Evolutionary conservation across 2,888 invertebrate genomes (phyloP), one percentile per base, ranked within the genome.

Genomic region (Elysia crispata): DNA sequence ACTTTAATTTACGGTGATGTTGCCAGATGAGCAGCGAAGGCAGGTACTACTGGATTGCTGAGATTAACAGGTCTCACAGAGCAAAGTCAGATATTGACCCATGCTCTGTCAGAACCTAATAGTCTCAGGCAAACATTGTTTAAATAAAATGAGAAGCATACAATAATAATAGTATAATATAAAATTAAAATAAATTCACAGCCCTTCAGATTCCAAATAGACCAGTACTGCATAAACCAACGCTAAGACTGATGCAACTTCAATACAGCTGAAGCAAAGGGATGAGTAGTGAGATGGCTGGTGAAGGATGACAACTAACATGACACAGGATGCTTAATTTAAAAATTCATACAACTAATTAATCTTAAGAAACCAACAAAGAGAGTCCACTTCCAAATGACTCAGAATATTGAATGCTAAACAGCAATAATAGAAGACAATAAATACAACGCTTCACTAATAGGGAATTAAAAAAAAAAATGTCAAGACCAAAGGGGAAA

Each of bases 121-220:
- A 41, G 41, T 11, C 41, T 41, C 41, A 28, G 13, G 25, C 41
- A 69, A 28, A 31, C 6, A n/a, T 8, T 50, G 73, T n/a, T n/a
- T 23, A 67, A 23, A 66, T 50, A 76, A 54, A 67, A 66, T 11
- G 18, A 74, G 11, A 25, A 66, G 60, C 13, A 76, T 25, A 76
- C 64, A 60, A 76, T 5, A 67, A 73, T 49, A 64, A 41, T 50
- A 74, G 30, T 13, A 54, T 73, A 73, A 73, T 79, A 79, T 50
- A 79, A 74, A 70, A 64, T 60, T n/a, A n/a, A n/a, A n/a, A 77
- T 72, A 25, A 18, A 80, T 80, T 80, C 80, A 80, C 80, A 80
- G 80, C 76, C 80, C 72, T 80, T 80, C 31, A 62, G 66, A 76
- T 80, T 72, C 66, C 76, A 49, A 76, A 60, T 64, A 28, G 64